phyloP scores from a whole-genome alignment of 2,888 invertebrate species.

The Ethmia dodecea region DNA sequence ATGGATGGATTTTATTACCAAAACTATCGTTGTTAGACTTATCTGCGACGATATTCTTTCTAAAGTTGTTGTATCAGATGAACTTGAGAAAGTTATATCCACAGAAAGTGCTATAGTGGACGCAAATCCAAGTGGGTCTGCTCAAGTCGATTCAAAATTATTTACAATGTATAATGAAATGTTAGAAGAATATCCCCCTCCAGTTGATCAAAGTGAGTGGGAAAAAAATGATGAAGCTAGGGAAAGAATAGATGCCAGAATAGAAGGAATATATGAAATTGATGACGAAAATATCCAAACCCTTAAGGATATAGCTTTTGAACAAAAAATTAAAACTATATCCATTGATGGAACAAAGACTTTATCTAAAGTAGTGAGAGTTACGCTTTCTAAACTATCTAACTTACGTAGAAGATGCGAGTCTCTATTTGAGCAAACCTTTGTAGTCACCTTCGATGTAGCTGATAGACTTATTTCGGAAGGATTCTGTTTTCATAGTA shows the following conservation, averaged over 20 bases:
- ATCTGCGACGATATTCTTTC: slow-evolving; percentile 44
- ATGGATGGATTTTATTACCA: slow-evolving; percentile 47
- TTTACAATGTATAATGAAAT: slow-evolving; percentile 50
- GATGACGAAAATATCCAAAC: slow-evolving; percentile 60
- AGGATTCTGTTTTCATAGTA: slow-evolving; percentile 80
- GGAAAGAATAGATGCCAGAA: slow-evolving; percentile 56
- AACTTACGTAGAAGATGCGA: slow-evolving; percentile 55
- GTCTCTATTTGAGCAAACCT: slow-evolving; percentile 78
- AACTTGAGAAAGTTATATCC: slow-evolving; percentile 17
- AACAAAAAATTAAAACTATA: slow-evolving; percentile 62
- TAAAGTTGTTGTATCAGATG: slow-evolving; percentile 17
- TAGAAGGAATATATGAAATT: slow-evolving; percentile 59
- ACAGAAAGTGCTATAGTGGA: slow-evolving; percentile 63
- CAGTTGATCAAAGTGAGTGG: slow-evolving; percentile 59
- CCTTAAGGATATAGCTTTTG: slow-evolving; percentile 45
- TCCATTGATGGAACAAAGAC: slow-evolving; percentile 56
- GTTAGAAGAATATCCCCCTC: slow-evolving; percentile 63
- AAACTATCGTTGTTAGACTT: slow-evolving; percentile 41
- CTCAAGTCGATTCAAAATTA: slow-evolving; percentile 48
- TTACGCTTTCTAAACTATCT: slow-evolving; percentile 37
- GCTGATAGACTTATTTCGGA: slow-evolving; percentile 75
- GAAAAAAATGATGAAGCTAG: slow-evolving; percentile 65
- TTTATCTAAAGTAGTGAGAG: slow-evolving; percentile 40
- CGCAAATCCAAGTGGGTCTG: slow-evolving; percentile 50
- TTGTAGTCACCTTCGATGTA: slow-evolving; percentile 63